Conservation (phyloP, 2,797 vertebrate genomes). For the Danio tinwini region DNA sequence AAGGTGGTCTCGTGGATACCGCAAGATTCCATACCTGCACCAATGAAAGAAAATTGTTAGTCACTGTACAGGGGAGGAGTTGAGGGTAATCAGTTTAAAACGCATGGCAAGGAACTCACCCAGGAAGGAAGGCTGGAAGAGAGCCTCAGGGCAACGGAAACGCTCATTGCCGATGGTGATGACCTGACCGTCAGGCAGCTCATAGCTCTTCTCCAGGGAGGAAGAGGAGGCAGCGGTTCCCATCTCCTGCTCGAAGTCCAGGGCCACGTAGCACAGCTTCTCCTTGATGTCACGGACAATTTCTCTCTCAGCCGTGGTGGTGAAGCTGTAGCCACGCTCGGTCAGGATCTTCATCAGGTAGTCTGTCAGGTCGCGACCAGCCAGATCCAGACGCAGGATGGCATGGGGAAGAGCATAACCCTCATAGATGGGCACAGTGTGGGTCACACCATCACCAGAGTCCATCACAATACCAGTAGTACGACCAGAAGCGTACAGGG, state of each 20-base stretch:
- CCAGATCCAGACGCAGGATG: conserved; percentile 97
- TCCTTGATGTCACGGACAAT: conserved; percentile 99
- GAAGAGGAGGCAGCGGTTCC: conserved; percentile 91
- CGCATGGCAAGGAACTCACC: conserved; percentile 75
- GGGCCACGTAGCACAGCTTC: conserved; percentile 94
- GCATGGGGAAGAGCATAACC: conserved; percentile 96
- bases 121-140: conserved; percentile 98
- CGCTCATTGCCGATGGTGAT: conserved; percentile 98
- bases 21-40: conserved; percentile 93
- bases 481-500: conserved; percentile 96
- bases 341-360: conserved; percentile 99
- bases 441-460: conserved; percentile 95
- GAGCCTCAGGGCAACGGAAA: conserved; percentile 95
- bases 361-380: conserved; percentile 98
- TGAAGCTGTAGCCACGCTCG: conserved; percentile 96
- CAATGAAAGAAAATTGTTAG: no score
- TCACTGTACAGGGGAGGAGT: no score
- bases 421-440: conserved; percentile 99
- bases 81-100: no score
- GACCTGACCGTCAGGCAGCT: conserved; percentile 96
- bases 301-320: conserved; percentile 95
- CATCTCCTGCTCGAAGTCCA: conserved; percentile 99
- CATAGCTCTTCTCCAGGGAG: conserved; percentile 96
- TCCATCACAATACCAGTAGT: conserved; percentile 99
- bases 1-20: conserved; percentile 99